A percentile compares a stretch with the other conserved stretches of the same genome.
These are phyloP conservation scores for Anoncus sp. DNA, from an alignment of 2,888 invertebrate species.

Conservation along the genomic window DNA sequence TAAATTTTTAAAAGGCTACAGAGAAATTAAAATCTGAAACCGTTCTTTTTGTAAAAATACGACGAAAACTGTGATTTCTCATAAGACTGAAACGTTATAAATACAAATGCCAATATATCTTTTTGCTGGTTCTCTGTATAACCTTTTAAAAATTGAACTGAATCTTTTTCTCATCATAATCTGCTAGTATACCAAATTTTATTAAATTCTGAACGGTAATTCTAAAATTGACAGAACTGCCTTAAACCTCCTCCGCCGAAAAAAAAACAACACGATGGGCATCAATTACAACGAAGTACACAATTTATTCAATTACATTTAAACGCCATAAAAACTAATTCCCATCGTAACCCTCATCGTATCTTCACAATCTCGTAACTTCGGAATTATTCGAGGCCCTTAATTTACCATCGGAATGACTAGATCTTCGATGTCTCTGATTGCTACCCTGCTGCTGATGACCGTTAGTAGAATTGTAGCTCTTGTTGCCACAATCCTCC, in stretches of 20 bases:
- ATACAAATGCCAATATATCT: too few species aligned
- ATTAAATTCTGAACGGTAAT: too few species aligned
- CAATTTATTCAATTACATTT: slow-evolving; percentile 62
- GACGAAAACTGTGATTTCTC: too few species aligned
- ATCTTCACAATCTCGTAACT: slow-evolving; percentile 75
- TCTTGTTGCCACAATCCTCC: slow-evolving; percentile 68
- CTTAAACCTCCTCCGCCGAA: neutral
- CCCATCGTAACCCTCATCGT: neutral
- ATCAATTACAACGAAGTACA: slow-evolving; percentile 63
- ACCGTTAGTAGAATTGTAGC: slow-evolving; percentile 31
- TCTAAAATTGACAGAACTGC: too few species aligned
- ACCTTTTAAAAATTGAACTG: too few species aligned
- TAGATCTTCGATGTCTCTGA: slow-evolving; percentile 78
- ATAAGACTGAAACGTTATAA: too few species aligned
- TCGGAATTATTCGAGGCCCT: slow-evolving; percentile 74
- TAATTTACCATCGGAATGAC: slow-evolving; percentile 79
- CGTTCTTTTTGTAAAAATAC: too few species aligned
- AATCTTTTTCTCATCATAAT: too few species aligned
- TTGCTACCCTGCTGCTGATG: slow-evolving; percentile 59
- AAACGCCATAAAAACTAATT: slow-evolving; percentile 45
- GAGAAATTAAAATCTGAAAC: too few species aligned
- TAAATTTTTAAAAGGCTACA: too few species aligned
- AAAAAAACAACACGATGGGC: neutral
- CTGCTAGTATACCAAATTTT: too few species aligned
- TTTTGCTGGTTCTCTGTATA: too few species aligned